Evolutionary conservation across 2,797 vertebrate genomes (phyloP), one percentile per base, ranked within the genome.

Genomic region (Gobio occitaniae): DNA sequence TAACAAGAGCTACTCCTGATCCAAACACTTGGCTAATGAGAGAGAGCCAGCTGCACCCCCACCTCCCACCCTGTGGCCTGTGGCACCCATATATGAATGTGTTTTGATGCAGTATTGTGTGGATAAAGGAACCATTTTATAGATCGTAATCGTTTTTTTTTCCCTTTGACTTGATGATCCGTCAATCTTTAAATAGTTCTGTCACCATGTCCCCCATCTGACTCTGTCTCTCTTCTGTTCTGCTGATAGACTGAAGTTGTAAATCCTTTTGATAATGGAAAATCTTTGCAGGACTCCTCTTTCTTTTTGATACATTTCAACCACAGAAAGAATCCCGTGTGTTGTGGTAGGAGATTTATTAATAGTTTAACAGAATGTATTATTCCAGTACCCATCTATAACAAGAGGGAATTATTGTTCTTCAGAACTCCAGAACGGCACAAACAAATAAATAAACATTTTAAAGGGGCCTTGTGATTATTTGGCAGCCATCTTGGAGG

Each of bases 1-100:
- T 94, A 96, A 96, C 95, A 93, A 93, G 95, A 96, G 94, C 94
- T 95, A 95, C 95, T 95, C 93, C 61, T 85, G 87, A 70, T 85
- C 79, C 85, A 85, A 87, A 88, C 88, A 82, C 89, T 86, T 66
- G 10, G 90, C 94, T 96, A 96, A 96, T 96, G 94, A 96, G 88
- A 83, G 81, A 29, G 32, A 78, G 75, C 83, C 83, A 84, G 66
- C 83, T 78, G 82, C 65, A 76, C 63, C 82, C 61, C 80, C 48
- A 66, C 32, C 65, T 56, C 72, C 65, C n/a, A 32, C 38, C 50
- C 74, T 36, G 47, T 68, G 78, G 70, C 83, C 61, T 77, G 70
- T 82, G 78, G 48, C 77, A 76, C 59, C 48, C 68, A 52, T 63
- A 84, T 65, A 78, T 36, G 66, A 71, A 25, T 56, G 47, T 84